A percentile compares a stretch with the other conserved stretches of the same genome.
These are phyloP conservation scores for Forbesichthys papilliferus DNA, from an alignment of 2,113 vertebrate genomes.

Conservation along the genomic window DNA sequence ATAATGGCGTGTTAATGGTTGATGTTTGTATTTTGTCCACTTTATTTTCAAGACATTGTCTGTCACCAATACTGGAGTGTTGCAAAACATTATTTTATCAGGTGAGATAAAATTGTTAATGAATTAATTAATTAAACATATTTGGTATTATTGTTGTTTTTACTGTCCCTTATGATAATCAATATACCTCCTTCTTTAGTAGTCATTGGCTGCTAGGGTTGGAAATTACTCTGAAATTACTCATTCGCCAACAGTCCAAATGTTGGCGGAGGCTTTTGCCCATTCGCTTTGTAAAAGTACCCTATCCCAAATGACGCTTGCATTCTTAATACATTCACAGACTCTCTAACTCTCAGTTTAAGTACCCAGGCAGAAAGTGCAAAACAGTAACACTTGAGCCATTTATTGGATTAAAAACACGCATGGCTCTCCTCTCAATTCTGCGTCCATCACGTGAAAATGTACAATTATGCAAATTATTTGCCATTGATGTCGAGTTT, in stretches of 20 bases:
- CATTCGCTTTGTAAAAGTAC: slow-evolving; percentile 27
- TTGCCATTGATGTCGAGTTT: background rate
- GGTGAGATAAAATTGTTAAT: background rate
- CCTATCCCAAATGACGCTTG: slow-evolving; percentile 39
- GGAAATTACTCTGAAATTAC: background rate
- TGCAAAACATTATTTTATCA: background rate
- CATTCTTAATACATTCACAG: slow-evolving; percentile 56
- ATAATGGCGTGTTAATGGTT: background rate
- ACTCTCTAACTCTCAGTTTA: slow-evolving; percentile 28
- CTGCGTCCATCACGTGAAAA: slow-evolving; percentile 19
- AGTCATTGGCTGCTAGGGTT: background rate
- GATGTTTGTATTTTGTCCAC: background rate
- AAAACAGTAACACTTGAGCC: slow-evolving; percentile 49
- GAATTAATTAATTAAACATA: background rate
- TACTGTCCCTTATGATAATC: background rate
- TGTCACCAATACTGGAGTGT: background rate
- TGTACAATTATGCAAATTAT: slow-evolving; percentile 3
- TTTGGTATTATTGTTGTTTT: background rate
- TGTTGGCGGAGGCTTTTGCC: slow-evolving; percentile 49
- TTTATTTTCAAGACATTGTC: background rate
- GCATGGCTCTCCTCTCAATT: slow-evolving; percentile 9
- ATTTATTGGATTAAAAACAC: slow-evolving; percentile 27
- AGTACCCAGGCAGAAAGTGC: slow-evolving; percentile 55
- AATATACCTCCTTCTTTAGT: too few relatives aligned
- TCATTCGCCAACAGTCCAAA: slow-evolving; percentile 48